phyloP scores from a whole-genome alignment of 2,797 vertebrate species.

The Dromococcyx pavoninus region DNA sequence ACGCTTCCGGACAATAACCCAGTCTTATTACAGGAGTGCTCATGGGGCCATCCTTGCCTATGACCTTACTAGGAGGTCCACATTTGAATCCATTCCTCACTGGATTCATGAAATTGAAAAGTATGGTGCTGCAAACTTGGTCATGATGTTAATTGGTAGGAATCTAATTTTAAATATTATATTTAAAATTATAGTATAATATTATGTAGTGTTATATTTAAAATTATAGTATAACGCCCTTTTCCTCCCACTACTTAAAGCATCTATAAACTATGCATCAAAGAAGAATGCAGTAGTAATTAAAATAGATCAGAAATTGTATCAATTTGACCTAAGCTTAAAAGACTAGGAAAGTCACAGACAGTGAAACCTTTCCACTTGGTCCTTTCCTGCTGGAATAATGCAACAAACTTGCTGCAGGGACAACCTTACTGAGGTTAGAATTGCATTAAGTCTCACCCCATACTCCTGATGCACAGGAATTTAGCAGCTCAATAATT shows the following conservation, averaged over 20 bases:
- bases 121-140: slow-evolving; percentile 88
- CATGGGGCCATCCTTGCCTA: slow-evolving; percentile 95
- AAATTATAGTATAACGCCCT: too few species aligned
- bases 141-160: slow-evolving; percentile 91
- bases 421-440: neutral
- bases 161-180: slow-evolving; percentile 2
- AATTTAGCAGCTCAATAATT: slow-evolving; percentile 19
- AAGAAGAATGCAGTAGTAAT: neutral
- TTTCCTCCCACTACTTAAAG: neutral
- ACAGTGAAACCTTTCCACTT: neutral
- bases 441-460: neutral
- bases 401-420: neutral
- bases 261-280: neutral
- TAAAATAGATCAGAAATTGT: neutral
- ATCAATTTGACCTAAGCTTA: neutral
- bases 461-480: neutral
- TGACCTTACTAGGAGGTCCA: slow-evolving; percentile 88
- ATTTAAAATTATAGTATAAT: too few species aligned
- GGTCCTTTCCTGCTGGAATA: neutral
- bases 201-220: too few species aligned
- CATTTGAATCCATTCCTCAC: slow-evolving; percentile 90
- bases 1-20: slow-evolving; percentile 95
- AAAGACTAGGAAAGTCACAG: neutral
- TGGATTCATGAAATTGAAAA: slow-evolving; percentile 93
- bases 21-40: slow-evolving; percentile 96